phyloP scores from a whole-genome alignment of 2,888 invertebrate genomes.

The Baccha elongata region DNA sequence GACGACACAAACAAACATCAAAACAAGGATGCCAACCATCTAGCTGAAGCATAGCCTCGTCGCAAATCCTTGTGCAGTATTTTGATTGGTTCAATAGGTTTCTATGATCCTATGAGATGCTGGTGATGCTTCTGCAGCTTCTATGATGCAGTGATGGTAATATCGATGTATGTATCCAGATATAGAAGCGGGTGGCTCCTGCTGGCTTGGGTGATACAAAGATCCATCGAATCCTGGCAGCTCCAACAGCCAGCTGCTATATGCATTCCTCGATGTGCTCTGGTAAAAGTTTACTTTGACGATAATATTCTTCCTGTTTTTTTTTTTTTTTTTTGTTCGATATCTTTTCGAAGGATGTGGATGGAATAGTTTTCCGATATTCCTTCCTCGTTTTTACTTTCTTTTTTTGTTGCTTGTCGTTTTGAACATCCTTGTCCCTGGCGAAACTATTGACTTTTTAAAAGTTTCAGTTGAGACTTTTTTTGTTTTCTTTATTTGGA shows the following conservation, averaged over 20 bases:
- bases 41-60: slow-evolving; percentile 62
- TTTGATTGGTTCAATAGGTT: slow-evolving; percentile 73
- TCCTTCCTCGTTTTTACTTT: slow-evolving; percentile 14
- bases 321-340: slow-evolving; percentile 34
- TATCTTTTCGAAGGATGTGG: slow-evolving; percentile 57
- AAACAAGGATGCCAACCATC: slow-evolving; percentile 70
- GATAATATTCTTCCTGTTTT: slow-evolving; percentile 62
- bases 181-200: slow-evolving; percentile 45
- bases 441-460: slow-evolving; percentile 70
- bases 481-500: slow-evolving; percentile 27
- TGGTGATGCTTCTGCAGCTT: slow-evolving; percentile 42
- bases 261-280: slow-evolving; percentile 62
- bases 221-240: slow-evolving; percentile 69
- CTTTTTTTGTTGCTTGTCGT: slow-evolving; percentile 17
- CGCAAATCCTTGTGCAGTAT: slow-evolving; percentile 73
- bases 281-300: slow-evolving; percentile 71
- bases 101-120: slow-evolving; percentile 66
- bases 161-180: slow-evolving; percentile 20
- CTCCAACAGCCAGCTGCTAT: slow-evolving; percentile 49
- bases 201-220: slow-evolving; percentile 55
- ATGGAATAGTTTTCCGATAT: slow-evolving; percentile 71
- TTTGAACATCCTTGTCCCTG: slow-evolving; percentile 39
- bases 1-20: slow-evolving; percentile 46
- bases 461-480: slow-evolving; percentile 61
- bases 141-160: slow-evolving; percentile 48